Base-by-base conservation (phyloP, 2,797 vertebrate species). In the Rhabdophis nuchalis region DNA sequence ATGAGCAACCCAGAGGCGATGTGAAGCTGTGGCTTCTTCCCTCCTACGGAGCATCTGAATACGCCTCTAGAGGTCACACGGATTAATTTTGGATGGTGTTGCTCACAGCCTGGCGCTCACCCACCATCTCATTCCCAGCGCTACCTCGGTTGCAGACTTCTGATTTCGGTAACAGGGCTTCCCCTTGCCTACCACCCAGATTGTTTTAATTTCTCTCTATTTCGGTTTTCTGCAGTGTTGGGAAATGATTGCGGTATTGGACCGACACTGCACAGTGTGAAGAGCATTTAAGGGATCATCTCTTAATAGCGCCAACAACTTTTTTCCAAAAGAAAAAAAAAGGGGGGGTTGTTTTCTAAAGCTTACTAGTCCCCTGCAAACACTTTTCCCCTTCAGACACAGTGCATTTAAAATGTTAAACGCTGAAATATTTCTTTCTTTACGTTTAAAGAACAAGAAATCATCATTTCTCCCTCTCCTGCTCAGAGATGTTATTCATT, bases 31-130 rank as follows among this genome's bases (percentile, higher is more conserved):
- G 27, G 16, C 53, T 87, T 77, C 25, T 72, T 77, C 16, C 52
- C 29, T 36, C 57, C 61, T 50, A 60, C 20, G 3, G 61, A 90
- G 57, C 85, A 72, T 85, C 57, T 54, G 32, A 90, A 93, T 60
- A 86, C 46, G 58, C 32, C 91, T 82, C 86, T n/a, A 46, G 89
- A 54, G 86, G 56, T 90, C 56, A 58, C 52, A 0, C 29, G 50
- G 60, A 92, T 92, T 86, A 86, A 60, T 36, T 85, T 88, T 85
- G n/a, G 89, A 92, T n/a, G 50, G 77, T 46, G 25, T 77, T 88
- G 60, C 86, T 10, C 50, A 23, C 16, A 5, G 1, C 16, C 27
- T n/a, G 9, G 36, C 36, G 9, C 46, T 92, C n/a, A 23, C 12
- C 82, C 89, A 13, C 86, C 16, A 7, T 61, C 54, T 87, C 27